Conservation (phyloP, 2,888 invertebrate species). For the Oligia strigilis region DNA sequence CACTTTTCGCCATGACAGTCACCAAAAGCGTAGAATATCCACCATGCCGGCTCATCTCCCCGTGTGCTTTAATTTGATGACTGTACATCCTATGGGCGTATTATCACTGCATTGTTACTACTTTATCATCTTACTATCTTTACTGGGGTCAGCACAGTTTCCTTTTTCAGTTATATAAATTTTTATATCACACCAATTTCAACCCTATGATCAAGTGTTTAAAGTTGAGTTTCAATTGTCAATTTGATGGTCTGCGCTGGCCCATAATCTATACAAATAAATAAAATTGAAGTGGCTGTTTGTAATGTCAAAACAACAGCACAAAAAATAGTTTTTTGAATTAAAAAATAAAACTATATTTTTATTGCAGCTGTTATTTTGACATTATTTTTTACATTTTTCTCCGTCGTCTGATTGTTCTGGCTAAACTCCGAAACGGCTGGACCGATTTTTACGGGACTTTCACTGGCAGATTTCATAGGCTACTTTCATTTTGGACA, state of each 20-base stretch:
- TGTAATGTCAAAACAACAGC: not conserved
- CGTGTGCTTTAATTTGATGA: not conserved
- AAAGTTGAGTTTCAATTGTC: not conserved
- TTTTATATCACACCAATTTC: not conserved
- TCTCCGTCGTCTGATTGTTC: too few species aligned
- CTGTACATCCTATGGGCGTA: not conserved
- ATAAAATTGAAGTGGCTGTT: not conserved
- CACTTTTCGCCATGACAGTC: not conserved
- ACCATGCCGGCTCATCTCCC: not conserved
- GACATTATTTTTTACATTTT: too few species aligned
- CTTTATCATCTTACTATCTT: not conserved
- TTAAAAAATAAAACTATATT: too few species aligned
- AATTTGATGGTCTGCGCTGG: not conserved
- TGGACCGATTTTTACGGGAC: too few species aligned
- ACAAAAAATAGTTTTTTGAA: not conserved
- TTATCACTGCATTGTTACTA: constrained; percentile 23
- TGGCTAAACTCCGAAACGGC: too few species aligned
- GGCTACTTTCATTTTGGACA: too few species aligned
- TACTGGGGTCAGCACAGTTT: not conserved
- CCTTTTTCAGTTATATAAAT: not conserved
- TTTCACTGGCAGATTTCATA: too few species aligned
- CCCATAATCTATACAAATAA: not conserved
- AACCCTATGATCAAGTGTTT: not conserved
- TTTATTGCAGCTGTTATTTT: too few species aligned
- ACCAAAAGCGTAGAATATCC: not conserved